Evolutionary conservation across 1,140 invertebrate genomes (phyloP).

Genomic region (Drosophila murphyi): DNA sequence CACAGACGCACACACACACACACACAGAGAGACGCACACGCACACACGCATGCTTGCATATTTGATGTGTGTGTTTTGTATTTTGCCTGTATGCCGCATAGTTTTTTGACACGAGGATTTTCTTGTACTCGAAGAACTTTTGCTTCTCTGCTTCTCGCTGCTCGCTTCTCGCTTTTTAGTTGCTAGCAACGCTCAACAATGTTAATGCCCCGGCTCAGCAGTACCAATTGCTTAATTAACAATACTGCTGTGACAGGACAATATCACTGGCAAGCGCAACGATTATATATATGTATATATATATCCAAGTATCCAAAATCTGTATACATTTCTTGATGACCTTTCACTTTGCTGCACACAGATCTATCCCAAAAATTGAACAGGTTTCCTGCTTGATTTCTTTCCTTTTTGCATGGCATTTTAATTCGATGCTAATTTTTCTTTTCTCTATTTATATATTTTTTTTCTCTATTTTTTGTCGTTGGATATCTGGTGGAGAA

Average conservation of each 20-base stretch:
- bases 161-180: constrained; percentile 26
- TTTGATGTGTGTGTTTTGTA: constrained; percentile 41
- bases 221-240: constrained; percentile 87
- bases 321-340: constrained; percentile 57
- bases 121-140: background rate
- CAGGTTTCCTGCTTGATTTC: background rate
- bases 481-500: constrained; percentile 57
- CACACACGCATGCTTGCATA: constrained; percentile 1
- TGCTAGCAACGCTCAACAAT: constrained; percentile 81
- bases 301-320: constrained; percentile 15
- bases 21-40: background rate
- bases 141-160: constrained; percentile 12
- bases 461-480: constrained; percentile 1
- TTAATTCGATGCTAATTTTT: constrained; percentile 12
- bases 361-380: constrained; percentile 11
- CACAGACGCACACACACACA: background rate
- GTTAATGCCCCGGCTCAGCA: constrained; percentile 94
- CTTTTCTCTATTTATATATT: background rate
- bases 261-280: constrained; percentile 89
- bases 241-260: constrained; percentile 98
- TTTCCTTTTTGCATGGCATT: constrained; percentile 11
- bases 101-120: constrained; percentile 7
- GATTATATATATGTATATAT: constrained; percentile 1
- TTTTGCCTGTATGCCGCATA: constrained; percentile 66
- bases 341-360: constrained; percentile 70